Percentiles rank a stretch among this genome's conserved stretches.
Conservation (phyloP, 2,888 invertebrate genomes). For the Drosophila macrospina region DNA sequence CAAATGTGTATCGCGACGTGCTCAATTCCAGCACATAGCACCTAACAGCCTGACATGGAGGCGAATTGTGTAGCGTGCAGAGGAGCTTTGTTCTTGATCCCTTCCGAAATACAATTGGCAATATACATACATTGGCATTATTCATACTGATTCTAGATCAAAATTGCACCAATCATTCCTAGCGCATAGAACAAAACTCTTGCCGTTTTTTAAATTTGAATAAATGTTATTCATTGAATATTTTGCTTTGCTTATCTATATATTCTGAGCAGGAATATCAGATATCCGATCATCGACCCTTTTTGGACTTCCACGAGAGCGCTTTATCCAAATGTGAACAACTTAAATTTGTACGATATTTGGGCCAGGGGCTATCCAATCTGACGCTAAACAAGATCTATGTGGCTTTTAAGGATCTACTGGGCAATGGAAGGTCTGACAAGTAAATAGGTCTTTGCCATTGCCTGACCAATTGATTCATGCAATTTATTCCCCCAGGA, state of each 20-base stretch:
- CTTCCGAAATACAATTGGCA: slow-evolving; percentile 56
- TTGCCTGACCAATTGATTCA: not conserved
- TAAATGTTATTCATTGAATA: slow-evolving; percentile 15
- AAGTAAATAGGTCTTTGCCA: slow-evolving; percentile 65
- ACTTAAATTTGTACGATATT: slow-evolving; percentile 85
- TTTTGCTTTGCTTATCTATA: slow-evolving; percentile 7
- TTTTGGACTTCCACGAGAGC: slow-evolving; percentile 86
- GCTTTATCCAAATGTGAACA: slow-evolving; percentile 85
- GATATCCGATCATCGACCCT: slow-evolving; percentile 85
- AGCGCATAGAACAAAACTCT: slow-evolving; percentile 75
- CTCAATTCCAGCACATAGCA: not conserved
- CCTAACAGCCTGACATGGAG: slow-evolving; percentile 22
- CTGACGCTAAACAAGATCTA: slow-evolving; percentile 85
- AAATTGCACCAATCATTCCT: slow-evolving; percentile 68
- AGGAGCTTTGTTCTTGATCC: slow-evolving; percentile 71
- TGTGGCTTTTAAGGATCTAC: slow-evolving; percentile 84
- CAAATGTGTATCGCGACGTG: slow-evolving; percentile 58
- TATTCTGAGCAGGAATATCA: slow-evolving; percentile 82
- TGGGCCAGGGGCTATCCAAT: slow-evolving; percentile 85
- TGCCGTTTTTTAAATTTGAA: slow-evolving; percentile 29
- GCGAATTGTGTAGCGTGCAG: slow-evolving; percentile 45
- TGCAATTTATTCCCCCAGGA: slow-evolving; percentile 57
- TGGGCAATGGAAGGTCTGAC: slow-evolving; percentile 83
- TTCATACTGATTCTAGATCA: slow-evolving; percentile 39
- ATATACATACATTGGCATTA: slow-evolving; percentile 44